These are phyloP conservation scores for Eilema depressum DNA, from an alignment of 2,888 invertebrate species.

Conservation along the genomic window DNA sequence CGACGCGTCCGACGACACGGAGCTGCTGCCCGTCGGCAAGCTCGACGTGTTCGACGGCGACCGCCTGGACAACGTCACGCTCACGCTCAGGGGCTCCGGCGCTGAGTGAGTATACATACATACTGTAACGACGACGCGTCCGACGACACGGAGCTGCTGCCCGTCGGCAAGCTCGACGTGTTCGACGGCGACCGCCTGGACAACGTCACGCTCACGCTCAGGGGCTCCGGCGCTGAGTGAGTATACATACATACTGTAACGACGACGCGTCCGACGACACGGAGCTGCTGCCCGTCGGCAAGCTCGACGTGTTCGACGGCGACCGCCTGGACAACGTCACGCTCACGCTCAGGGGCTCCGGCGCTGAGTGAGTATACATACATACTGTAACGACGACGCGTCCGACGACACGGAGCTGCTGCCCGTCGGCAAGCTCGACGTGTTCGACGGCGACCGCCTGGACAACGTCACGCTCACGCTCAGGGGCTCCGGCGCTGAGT, in stretches of 20 bases:
- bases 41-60: constrained; percentile 97
- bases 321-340: constrained; percentile 92
- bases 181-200: constrained; percentile 95
- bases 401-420: constrained; percentile 64
- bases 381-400: constrained; percentile 57
- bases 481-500: constrained; percentile 90
- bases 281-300: constrained; percentile 85
- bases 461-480: constrained; percentile 92
- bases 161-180: constrained; percentile 92
- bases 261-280: constrained; percentile 54
- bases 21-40: constrained; percentile 86
- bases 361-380: constrained; percentile 85
- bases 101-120: constrained; percentile 81
- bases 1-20: constrained; percentile 53
- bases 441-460: constrained; percentile 94
- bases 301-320: constrained; percentile 95
- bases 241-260: constrained; percentile 35
- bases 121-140: constrained; percentile 58
- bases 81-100: constrained; percentile 91
- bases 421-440: constrained; percentile 90
- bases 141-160: constrained; percentile 66
- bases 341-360: constrained; percentile 90
- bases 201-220: constrained; percentile 89
- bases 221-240: constrained; percentile 90
- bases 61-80: constrained; percentile 90